phyloP scores from a whole-genome alignment of 2,113 vertebrate species.

The Epinephelus cyanopodus region DNA sequence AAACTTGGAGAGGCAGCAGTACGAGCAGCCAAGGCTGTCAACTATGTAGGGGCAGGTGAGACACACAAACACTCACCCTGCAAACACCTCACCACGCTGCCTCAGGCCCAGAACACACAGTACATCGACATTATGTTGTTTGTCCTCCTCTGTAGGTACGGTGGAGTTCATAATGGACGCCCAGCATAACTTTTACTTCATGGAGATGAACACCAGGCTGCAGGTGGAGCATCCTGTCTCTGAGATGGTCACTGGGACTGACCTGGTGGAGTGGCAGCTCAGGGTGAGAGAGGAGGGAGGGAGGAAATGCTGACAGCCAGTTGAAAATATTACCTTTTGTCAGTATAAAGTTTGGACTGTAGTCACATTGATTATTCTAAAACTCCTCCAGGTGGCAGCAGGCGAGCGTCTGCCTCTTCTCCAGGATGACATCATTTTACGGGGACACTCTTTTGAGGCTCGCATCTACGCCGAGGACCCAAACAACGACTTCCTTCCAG shows the following conservation, averaged over 20 bases:
- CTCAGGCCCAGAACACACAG: neutral
- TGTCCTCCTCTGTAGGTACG: conserved; percentile 85
- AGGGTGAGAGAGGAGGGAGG: conserved; percentile 82
- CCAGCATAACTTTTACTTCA: conserved; percentile 97
- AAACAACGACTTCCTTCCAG: conserved; percentile 93
- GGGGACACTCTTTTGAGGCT: conserved; percentile 96
- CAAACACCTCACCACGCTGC: neutral
- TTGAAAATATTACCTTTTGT: neutral
- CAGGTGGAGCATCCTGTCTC: conserved; percentile 98
- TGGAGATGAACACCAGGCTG: conserved; percentile 99
- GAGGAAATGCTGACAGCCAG: neutral
- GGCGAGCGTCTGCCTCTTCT: conserved; percentile 93
- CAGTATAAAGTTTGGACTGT: neutral
- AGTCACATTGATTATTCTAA: neutral
- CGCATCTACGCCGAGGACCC: conserved; percentile 98
- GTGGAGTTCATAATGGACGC: conserved; percentile 99
- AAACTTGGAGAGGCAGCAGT: conserved; percentile 96
- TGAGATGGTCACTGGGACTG: conserved; percentile 98
- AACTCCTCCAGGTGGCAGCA: conserved; percentile 90
- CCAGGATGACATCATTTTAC: conserved; percentile 92
- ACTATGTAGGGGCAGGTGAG: conserved; percentile 96
- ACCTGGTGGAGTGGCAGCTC: conserved; percentile 99
- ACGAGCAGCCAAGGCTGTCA: conserved; percentile 94
- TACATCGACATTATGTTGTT: rapidly evolving
- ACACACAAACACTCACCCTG: neutral